phyloP scores from a whole-genome alignment of 2,888 invertebrate species.

The Alentia gelatinosa region DNA sequence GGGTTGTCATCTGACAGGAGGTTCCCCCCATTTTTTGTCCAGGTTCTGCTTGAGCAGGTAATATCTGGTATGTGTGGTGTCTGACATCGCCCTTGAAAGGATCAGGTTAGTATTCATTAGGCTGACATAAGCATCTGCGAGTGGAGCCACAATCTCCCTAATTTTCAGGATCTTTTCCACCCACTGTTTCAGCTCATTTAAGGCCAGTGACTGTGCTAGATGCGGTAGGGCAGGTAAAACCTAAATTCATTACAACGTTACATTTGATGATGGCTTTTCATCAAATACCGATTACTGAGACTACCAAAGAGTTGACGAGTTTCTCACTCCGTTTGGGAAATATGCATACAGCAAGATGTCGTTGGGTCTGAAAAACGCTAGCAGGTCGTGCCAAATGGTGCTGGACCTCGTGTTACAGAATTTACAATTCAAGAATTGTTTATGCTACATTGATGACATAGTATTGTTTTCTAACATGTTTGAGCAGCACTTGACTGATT shows the following conservation, averaged over 20 bases:
- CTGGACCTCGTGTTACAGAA: not conserved
- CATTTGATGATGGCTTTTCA: not conserved
- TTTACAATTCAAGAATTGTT: not conserved
- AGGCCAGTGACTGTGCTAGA: not conserved
- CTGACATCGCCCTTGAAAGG: too few species aligned
- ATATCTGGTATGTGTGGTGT: too few species aligned
- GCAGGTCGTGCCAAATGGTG: not conserved
- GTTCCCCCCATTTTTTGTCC: too few species aligned
- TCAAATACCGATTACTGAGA: not conserved
- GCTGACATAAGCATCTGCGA: too few species aligned
- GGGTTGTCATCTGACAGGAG: too few species aligned
- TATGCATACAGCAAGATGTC: not conserved
- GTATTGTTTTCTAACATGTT: not conserved
- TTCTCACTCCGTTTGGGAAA: not conserved
- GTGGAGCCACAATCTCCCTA: too few species aligned
- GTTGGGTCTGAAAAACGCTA: not conserved
- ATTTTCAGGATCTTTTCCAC: too few species aligned
- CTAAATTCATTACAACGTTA: not conserved
- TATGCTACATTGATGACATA: not conserved
- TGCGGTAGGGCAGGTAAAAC: not conserved
- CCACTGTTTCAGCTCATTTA: not conserved
- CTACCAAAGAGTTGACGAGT: not conserved
- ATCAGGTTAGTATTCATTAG: too few species aligned
- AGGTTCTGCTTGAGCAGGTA: too few species aligned
- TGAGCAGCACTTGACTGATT: not conserved